A percentile compares a stretch with the other conserved stretches of the same genome.
phyloP scores from a whole-genome alignment of 2,888 invertebrate species.

The Meteorus cinctellus region DNA sequence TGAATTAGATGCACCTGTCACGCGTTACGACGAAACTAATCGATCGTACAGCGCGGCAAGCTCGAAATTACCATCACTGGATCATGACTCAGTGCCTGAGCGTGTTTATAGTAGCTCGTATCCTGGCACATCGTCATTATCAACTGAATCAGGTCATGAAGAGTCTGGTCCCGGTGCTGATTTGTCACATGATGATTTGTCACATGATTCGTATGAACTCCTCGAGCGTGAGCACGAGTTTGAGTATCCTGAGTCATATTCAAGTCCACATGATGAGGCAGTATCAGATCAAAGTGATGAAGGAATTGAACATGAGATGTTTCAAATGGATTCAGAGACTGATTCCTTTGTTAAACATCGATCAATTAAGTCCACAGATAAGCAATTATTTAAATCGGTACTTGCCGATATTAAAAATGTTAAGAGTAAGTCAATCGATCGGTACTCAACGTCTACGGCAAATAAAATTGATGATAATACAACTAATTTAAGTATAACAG shows the following conservation, averaged over 20 bases:
- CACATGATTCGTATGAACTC: conserved; percentile 91
- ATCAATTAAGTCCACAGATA: conserved; percentile 63
- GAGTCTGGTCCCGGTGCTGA: conserved; percentile 80
- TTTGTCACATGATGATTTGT: conserved; percentile 88
- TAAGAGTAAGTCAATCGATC: conserved; percentile 62
- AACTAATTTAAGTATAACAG: conserved; percentile 61
- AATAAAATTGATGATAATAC: conserved; percentile 46
- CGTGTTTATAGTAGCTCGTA: conserved; percentile 91
- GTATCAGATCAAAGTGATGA: conserved; percentile 67
- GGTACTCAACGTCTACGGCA: conserved; percentile 62
- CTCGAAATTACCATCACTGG: conserved; percentile 79
- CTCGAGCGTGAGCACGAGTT: conserved; percentile 79
- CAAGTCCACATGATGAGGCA: conserved; percentile 66
- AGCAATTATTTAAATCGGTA: conserved; percentile 65
- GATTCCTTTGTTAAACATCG: conserved; percentile 70
- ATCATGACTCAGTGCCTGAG: conserved; percentile 80
- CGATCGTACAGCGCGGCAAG: conserved; percentile 79
- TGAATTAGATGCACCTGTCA: conserved; percentile 81
- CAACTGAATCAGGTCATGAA: conserved; percentile 78
- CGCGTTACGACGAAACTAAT: conserved; percentile 82
- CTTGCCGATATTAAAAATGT: conserved; percentile 64
- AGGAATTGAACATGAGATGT: conserved; percentile 82
- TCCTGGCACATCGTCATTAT: conserved; percentile 84
- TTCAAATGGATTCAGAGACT: conserved; percentile 79
- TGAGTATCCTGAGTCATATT: conserved; percentile 70